Evolutionary conservation across 2,113 vertebrate species (phyloP).

Genomic region (Pterocles orientalis): DNA sequence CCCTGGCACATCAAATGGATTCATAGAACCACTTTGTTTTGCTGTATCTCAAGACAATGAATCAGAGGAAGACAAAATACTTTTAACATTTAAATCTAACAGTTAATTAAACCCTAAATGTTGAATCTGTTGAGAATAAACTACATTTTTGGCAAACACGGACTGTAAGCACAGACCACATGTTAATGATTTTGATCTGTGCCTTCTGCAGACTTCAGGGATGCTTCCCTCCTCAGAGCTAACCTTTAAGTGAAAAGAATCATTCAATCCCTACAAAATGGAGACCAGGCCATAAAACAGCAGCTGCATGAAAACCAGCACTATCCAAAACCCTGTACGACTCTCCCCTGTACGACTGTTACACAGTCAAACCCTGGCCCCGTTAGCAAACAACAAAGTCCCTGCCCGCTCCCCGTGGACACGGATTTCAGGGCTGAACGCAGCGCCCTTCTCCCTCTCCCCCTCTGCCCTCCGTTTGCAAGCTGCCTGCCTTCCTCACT

Average conservation of each 20-base stretch:
- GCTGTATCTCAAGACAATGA: background rate
- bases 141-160: background rate
- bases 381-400: background rate
- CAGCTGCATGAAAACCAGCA: background rate
- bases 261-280: background rate
- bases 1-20: background rate
- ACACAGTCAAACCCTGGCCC: background rate
- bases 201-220: background rate
- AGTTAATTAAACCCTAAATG: background rate
- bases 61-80: background rate
- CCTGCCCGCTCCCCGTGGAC: rapidly evolving
- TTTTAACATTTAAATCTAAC: background rate
- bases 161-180: background rate
- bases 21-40: background rate
- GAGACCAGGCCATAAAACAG: background rate
- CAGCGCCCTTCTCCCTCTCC: background rate
- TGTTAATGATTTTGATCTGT: background rate
- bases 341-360: background rate
- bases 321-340: background rate
- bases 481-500: background rate
- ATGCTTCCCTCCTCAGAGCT: background rate
- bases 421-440: background rate
- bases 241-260: background rate
- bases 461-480: background rate
- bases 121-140: background rate